Evolutionary conservation across 2,888 invertebrate genomes (phyloP).

Genomic region (Frankliniella fusca): DNA sequence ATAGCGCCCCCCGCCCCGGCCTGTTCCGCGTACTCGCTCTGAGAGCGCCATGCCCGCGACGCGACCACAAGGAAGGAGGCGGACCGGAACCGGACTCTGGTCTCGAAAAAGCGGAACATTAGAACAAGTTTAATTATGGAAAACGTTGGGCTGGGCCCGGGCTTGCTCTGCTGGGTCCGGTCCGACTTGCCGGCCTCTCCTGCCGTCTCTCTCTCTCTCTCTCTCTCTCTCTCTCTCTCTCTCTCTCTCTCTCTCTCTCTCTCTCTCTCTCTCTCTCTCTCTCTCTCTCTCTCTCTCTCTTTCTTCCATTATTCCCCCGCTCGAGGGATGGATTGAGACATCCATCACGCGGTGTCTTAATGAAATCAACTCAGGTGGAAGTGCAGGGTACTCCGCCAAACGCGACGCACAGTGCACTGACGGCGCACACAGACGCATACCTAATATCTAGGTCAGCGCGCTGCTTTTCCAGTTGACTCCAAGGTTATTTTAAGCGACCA

Average conservation of each 20-base stretch:
- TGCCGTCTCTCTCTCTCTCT: background rate
- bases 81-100: background rate
- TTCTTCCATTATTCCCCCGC: background rate
- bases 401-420: too few relatives aligned
- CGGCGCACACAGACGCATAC: too few relatives aligned
- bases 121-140: conserved; percentile 25
- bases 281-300: too few relatives aligned
- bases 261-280: too few relatives aligned
- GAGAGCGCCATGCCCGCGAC: background rate
- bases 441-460: too few relatives aligned
- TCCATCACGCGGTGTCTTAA: background rate
- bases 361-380: too few relatives aligned
- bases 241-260: too few relatives aligned
- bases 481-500: too few relatives aligned
- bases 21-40: background rate
- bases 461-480: too few relatives aligned
- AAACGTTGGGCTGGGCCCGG: background rate
- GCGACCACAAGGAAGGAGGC: background rate
- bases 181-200: background rate
- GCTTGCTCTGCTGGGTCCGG: background rate
- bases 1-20: background rate
- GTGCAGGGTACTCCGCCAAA: too few relatives aligned
- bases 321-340: background rate
- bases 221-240: background rate
- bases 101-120: conserved; percentile 11